Conservation (phyloP, 2,888 invertebrate species). For the Zelleria hepariella region DNA sequence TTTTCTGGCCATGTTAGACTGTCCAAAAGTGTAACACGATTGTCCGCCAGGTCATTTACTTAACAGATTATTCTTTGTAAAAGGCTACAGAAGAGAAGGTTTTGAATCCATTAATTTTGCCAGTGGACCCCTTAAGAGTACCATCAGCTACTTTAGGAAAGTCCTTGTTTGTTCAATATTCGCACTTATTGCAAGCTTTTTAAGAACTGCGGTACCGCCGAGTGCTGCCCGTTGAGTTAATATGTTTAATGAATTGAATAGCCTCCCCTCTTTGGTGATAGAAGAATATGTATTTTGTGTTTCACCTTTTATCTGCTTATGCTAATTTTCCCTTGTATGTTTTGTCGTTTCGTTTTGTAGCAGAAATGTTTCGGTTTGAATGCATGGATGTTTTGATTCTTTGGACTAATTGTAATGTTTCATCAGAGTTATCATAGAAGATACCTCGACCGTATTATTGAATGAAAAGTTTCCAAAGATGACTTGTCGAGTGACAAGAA, state of each 20-base stretch:
- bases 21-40: constrained; percentile 52
- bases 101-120: constrained; percentile 70
- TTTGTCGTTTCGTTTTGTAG: neutral
- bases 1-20: neutral
- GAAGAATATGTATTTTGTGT: neutral
- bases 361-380: neutral
- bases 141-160: too few species aligned
- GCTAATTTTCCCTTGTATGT: neutral
- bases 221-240: constrained; percentile 59
- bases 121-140: constrained; percentile 64
- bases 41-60: constrained; percentile 70
- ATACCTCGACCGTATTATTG: too few species aligned
- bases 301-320: neutral
- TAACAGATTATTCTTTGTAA: constrained; percentile 72
- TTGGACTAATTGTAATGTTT: neutral
- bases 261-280: constrained; percentile 37
- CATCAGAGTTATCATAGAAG: too few species aligned
- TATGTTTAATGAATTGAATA: constrained; percentile 70
- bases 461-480: neutral
- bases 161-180: too few species aligned
- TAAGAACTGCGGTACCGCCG: too few species aligned
- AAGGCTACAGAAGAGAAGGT: constrained; percentile 59
- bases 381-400: too few species aligned
- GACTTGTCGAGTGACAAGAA: neutral
- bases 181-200: too few species aligned